Evolutionary conservation across 2,797 vertebrate species (phyloP).

Genomic region (Argya squamiceps): DNA sequence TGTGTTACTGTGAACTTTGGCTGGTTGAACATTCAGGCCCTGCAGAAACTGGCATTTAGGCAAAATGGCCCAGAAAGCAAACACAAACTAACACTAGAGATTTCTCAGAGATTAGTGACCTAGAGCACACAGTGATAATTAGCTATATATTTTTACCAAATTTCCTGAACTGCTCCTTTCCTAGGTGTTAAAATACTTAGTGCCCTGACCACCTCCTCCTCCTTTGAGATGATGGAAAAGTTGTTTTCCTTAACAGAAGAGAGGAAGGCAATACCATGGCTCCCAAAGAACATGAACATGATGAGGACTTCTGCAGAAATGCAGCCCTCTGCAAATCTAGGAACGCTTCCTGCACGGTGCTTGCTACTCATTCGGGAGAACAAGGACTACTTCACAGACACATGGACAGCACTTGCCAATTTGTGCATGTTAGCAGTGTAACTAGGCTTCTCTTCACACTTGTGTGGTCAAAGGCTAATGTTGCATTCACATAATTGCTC

Average conservation of each 20-base stretch:
- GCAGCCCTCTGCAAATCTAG: background rate
- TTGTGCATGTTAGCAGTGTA: rapidly evolving
- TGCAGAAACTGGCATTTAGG: background rate
- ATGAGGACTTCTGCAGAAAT: background rate
- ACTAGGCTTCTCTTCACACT: background rate
- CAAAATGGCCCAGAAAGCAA: background rate
- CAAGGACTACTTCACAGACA: background rate
- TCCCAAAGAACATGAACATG: background rate
- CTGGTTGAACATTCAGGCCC: background rate
- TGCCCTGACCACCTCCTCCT: too few species aligned
- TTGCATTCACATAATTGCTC: background rate
- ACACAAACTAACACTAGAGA: background rate
- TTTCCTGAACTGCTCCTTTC: background rate
- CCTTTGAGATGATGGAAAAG: background rate
- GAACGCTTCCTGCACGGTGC: background rate
- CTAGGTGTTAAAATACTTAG: background rate
- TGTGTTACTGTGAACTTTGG: background rate
- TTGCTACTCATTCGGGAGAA: background rate
- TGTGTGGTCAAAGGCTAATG: background rate
- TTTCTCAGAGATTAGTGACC: background rate
- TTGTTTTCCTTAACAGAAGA: background rate
- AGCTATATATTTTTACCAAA: background rate
- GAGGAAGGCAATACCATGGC: background rate
- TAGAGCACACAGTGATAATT: background rate
- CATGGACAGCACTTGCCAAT: background rate